phyloP scores from a whole-genome alignment of 2,113 vertebrate genomes.

The Serilophus lunatus region DNA sequence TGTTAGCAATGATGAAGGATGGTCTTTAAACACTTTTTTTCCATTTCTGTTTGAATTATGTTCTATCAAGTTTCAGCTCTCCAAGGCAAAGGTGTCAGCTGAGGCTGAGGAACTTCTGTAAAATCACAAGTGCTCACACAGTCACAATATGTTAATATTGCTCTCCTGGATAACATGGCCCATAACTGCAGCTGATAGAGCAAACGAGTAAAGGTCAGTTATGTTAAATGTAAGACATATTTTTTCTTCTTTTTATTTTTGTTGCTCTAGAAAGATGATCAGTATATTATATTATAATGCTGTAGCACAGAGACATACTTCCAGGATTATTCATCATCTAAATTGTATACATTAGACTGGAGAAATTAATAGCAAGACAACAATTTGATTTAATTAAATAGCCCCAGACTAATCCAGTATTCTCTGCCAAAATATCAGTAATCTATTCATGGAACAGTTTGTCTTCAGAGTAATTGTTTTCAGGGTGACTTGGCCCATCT shows the following conservation, averaged over 20 bases:
- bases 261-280: neutral
- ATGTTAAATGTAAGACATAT: neutral
- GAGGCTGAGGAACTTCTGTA: neutral
- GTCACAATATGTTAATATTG: neutral
- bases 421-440: neutral
- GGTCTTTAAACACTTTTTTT: neutral
- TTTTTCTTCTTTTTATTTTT: neutral
- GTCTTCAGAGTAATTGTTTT: conserved; percentile 42
- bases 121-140: neutral
- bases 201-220: neutral
- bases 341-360: neutral
- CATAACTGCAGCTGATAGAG: neutral
- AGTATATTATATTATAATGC: neutral
- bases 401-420: neutral
- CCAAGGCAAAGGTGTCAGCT: neutral
- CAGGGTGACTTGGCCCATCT: neutral
- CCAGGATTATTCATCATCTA: conserved; percentile 25
- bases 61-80: neutral
- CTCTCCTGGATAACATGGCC: neutral
- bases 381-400: neutral
- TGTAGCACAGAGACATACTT: neutral
- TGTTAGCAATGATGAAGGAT: neutral
- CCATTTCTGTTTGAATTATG: neutral
- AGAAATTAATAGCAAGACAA: conserved; percentile 35
- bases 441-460: conserved; percentile 38